Percentiles rank a stretch among this genome's conserved stretches.
Evolutionary conservation across 2,797 vertebrate genomes (phyloP).

Genomic region (Scarus forsteni): DNA sequence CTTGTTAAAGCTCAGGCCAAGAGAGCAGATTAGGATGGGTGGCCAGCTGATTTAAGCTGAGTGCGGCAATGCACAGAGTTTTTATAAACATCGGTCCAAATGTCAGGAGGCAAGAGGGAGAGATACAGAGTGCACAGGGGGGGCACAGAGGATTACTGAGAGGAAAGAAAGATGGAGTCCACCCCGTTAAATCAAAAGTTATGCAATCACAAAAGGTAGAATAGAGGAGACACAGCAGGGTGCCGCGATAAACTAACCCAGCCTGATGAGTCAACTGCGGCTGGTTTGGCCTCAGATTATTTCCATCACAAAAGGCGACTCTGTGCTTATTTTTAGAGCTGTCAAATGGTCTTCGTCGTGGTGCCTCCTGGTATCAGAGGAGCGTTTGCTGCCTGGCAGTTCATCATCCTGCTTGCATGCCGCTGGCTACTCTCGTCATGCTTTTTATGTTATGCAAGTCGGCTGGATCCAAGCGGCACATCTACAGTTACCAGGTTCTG

Average conservation of each 20-base stretch:
- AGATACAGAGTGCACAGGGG: neutral
- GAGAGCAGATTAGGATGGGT: slow-evolving; percentile 67
- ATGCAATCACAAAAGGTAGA: slow-evolving; percentile 43
- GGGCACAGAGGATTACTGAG: slow-evolving; percentile 18
- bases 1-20: slow-evolving; percentile 61
- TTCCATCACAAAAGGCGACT: slow-evolving; percentile 21
- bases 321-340: slow-evolving; percentile 62
- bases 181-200: slow-evolving; percentile 43
- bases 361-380: slow-evolving; percentile 59
- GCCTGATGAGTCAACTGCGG: slow-evolving; percentile 42
- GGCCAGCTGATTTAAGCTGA: slow-evolving; percentile 62
- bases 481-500: slow-evolving; percentile 55
- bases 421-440: slow-evolving; percentile 56
- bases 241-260: slow-evolving; percentile 33
- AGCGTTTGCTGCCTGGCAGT: slow-evolving; percentile 27
- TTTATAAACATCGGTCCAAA: slow-evolving; percentile 53
- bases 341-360: slow-evolving; percentile 50
- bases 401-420: slow-evolving; percentile 43
- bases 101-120: slow-evolving; percentile 50
- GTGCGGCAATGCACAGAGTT: slow-evolving; percentile 47
- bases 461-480: slow-evolving; percentile 44
- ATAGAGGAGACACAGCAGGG: slow-evolving; percentile 17
- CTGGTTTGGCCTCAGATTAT: slow-evolving; percentile 31
- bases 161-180: slow-evolving; percentile 39
- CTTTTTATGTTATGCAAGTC: slow-evolving; percentile 61